phyloP scores from a whole-genome alignment of 1,140 invertebrate species.

The Bombus vancouverensis region DNA sequence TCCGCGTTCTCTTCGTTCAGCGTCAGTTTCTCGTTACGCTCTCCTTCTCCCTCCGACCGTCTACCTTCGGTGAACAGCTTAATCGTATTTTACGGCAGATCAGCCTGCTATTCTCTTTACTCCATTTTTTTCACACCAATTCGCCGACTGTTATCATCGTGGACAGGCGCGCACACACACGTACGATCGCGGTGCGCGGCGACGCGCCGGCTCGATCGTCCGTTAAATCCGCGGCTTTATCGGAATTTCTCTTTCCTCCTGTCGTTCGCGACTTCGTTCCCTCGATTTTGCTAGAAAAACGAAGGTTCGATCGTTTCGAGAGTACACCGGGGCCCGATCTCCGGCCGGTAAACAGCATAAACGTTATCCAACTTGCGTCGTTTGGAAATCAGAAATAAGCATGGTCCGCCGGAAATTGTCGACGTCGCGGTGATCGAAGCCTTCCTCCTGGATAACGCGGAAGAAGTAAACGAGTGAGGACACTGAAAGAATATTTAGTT shows the following conservation, averaged over 20 bases:
- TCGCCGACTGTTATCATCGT: conserved; percentile 50
- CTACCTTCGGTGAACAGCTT: conserved; percentile 30
- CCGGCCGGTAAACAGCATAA: background rate
- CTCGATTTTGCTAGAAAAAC: background rate
- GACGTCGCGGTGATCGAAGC: background rate
- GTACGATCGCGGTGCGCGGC: background rate
- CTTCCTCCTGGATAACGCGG: too few species aligned
- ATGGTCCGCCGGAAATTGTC: too few species aligned
- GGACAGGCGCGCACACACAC: conserved; percentile 28
- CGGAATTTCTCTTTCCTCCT: conserved; percentile 19
- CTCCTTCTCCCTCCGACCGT: background rate
- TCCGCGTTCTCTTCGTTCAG: background rate
- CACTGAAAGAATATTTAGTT: background rate
- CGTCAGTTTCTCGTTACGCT: background rate
- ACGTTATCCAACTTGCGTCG: background rate
- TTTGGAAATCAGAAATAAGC: background rate
- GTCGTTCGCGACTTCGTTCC: background rate
- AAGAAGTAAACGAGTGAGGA: background rate
- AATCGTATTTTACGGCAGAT: conserved; percentile 68
- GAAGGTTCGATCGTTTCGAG: background rate
- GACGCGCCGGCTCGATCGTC: conserved; percentile 19
- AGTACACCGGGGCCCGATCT: background rate
- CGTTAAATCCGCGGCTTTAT: conserved; percentile 61
- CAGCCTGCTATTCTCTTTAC: conserved; percentile 39
- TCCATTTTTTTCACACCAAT: conserved; percentile 28